phyloP scores from a whole-genome alignment of 2,113 vertebrate species.

The Cyanoramphus novaezelandiae region DNA sequence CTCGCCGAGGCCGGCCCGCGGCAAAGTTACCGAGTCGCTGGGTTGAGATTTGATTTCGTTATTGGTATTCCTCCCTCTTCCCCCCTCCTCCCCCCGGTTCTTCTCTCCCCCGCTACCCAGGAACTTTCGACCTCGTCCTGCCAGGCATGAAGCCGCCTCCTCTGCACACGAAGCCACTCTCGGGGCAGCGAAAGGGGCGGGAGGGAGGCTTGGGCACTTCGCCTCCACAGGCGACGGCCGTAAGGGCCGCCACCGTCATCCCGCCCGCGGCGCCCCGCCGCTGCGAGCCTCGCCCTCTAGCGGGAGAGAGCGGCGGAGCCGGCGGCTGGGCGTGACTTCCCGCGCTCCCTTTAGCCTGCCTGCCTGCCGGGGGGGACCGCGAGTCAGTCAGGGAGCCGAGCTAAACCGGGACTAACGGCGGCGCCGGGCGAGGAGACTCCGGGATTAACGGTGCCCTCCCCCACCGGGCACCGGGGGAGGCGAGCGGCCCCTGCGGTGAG shows the following conservation, averaged over 20 bases:
- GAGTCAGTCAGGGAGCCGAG: conserved; percentile 66
- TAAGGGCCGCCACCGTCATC: too few relatives aligned
- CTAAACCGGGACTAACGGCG: conserved; percentile 1
- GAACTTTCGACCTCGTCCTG: not conserved
- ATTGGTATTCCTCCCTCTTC: not conserved
- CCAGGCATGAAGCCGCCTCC: not conserved
- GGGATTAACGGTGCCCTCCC: not conserved
- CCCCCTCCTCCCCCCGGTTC: not conserved
- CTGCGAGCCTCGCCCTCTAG: conserved; percentile 70
- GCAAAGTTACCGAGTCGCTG: not conserved
- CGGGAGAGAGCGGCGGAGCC: conserved; percentile 49
- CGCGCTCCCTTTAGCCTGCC: conserved; percentile 56
- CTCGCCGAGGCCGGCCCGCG: not conserved
- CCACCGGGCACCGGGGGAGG: not conserved
- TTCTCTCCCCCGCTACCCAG: not conserved
- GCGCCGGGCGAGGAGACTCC: not conserved
- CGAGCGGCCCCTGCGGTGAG: not conserved
- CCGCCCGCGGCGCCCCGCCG: not conserved
- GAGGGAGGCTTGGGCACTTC: not conserved
- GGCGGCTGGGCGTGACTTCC: conserved; percentile 73
- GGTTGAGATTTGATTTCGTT: not conserved
- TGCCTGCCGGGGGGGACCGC: conserved; percentile 69
- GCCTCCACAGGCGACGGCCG: not conserved
- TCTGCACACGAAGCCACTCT: not conserved
- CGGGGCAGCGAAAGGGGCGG: not conserved